Percentiles rank a stretch among this genome's conserved stretches.
These are phyloP conservation scores for Lanistes nyassanus DNA, from an alignment of 1,140 invertebrate species.

Conservation along the genomic window DNA sequence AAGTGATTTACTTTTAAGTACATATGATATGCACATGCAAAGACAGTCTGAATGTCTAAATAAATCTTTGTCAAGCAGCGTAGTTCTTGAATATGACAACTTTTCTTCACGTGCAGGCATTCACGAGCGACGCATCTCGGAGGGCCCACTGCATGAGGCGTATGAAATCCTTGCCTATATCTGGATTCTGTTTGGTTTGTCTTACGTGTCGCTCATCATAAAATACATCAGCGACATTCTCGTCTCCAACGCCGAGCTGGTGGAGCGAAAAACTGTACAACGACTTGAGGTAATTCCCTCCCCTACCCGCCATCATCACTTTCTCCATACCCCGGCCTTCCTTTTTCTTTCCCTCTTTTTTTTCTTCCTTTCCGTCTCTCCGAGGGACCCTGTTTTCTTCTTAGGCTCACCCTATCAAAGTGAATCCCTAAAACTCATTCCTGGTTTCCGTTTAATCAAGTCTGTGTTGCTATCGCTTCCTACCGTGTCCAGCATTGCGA, in stretches of 20 bases:
- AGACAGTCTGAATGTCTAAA: no score
- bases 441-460: no score
- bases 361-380: neutral
- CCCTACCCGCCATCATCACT: neutral
- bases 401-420: constrained; percentile 3
- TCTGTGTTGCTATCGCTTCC: no score
- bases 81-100: no score
- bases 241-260: constrained; percentile 46
- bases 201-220: constrained; percentile 56
- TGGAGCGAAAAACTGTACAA: constrained; percentile 45
- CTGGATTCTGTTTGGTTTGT: constrained; percentile 58
- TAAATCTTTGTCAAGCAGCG: no score
- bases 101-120: constrained; percentile 49
- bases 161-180: constrained; percentile 52
- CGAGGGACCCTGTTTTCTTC: constrained; percentile 1
- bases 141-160: constrained; percentile 35
- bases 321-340: neutral
- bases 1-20: no score
- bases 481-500: no score
- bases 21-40: no score
- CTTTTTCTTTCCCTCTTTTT: neutral
- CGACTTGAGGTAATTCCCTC: constrained; percentile 45
- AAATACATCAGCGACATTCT: constrained; percentile 54
- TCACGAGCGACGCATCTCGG: constrained; percentile 44
- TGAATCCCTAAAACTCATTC: neutral